phyloP scores from a whole-genome alignment of 2,113 vertebrate species.

The Brachypodius melanocephalos region DNA sequence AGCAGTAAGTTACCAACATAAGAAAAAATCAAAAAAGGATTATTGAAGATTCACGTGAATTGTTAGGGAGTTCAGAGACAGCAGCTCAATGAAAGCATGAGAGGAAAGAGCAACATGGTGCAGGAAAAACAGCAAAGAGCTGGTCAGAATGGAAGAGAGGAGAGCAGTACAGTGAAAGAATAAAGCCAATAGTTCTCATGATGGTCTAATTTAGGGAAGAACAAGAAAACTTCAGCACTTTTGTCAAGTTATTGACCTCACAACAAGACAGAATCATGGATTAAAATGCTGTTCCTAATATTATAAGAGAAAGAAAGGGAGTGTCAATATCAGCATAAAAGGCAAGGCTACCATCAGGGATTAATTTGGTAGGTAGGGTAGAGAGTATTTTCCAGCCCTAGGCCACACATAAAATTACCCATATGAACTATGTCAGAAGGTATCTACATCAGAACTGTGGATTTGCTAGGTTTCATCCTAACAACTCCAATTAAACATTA shows the following conservation, averaged over 20 bases:
- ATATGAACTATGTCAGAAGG: not conserved
- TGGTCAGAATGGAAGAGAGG: not conserved
- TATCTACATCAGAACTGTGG: not conserved
- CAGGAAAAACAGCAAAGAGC: not conserved
- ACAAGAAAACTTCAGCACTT: not conserved
- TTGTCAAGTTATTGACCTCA: not conserved
- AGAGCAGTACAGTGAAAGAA: not conserved
- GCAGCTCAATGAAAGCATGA: not conserved
- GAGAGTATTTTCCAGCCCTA: not conserved
- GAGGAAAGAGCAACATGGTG: not conserved
- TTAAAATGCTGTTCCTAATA: not conserved
- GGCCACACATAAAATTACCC: not conserved
- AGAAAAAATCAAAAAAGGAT: not conserved
- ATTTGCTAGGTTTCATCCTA: not conserved
- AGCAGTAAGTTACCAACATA: not conserved
- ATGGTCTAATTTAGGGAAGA: not conserved
- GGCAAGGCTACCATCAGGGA: not conserved
- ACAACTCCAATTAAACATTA: not conserved
- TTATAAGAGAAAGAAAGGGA: not conserved
- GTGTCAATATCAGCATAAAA: not conserved
- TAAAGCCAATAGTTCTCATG: not conserved
- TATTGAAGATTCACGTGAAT: not conserved
- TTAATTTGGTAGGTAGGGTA: not conserved
- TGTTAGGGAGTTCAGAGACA: not conserved
- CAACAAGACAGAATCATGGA: not conserved